phyloP scores from a whole-genome alignment of 2,113 vertebrate genomes.

The Gymnogyps californianus region DNA sequence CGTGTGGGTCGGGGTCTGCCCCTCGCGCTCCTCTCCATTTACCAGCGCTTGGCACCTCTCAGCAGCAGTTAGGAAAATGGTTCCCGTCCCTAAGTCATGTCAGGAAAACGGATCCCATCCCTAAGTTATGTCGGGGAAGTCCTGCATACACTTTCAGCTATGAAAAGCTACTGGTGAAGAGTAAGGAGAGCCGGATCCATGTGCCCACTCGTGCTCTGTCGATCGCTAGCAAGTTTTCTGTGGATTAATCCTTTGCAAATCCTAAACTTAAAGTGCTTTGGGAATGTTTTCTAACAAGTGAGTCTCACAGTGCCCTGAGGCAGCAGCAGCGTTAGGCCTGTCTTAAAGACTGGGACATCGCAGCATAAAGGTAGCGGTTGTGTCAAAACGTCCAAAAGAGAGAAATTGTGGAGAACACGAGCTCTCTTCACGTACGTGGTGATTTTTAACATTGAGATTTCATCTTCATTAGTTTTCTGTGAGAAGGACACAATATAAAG shows the following conservation, averaged over 20 bases:
- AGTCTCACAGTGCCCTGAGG: rapidly evolving
- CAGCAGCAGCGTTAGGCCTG: background rate
- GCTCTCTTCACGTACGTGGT: rapidly evolving
- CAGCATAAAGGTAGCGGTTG: rapidly evolving
- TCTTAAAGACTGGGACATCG: rapidly evolving
- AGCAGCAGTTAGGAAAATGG: background rate
- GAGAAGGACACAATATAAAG: background rate
- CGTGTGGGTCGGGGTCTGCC: background rate
- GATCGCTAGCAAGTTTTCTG: background rate
- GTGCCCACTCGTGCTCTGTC: rapidly evolving
- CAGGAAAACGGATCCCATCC: background rate
- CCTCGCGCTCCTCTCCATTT: rapidly evolving
- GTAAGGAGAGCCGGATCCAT: background rate
- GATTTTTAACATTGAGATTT: background rate
- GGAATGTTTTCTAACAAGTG: background rate
- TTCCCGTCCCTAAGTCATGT: background rate
- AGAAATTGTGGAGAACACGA: rapidly evolving
- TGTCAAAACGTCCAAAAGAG: rapidly evolving
- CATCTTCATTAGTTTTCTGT: background rate
- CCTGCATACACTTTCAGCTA: rapidly evolving
- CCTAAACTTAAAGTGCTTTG: background rate
- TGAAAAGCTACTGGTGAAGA: background rate
- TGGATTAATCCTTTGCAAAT: background rate
- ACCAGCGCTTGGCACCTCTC: background rate
- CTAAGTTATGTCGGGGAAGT: background rate